Evolutionary conservation across 2,888 invertebrate species (phyloP), one percentile per base, ranked within the genome.

Genomic region (Caenorhabditis angaria): DNA sequence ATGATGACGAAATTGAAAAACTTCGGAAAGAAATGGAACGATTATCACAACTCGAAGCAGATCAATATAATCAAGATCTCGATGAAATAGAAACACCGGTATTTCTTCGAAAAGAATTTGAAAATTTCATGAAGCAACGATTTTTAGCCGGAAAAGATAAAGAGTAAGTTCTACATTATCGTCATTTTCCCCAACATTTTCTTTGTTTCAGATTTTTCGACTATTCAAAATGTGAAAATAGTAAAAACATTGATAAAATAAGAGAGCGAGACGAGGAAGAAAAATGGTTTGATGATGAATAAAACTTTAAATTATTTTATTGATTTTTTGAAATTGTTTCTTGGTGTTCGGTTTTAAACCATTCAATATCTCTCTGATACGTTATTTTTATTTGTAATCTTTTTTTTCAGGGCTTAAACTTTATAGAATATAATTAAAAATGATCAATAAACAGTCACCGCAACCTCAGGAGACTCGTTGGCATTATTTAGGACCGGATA

Each of bases 231-330:
- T 72, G 67, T 32, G n/a, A 56, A 27, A 80, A 77, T 51, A 32
- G 59, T 8, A 64, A 75, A 55, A 48, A 74, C 18, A 53, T 51
- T 8, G 78, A 82, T 56, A 69, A 61, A 3, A 81, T 83, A 20
- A 60, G 68, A 28, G 83, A 83, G 50, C 70, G 78, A 32, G 85
- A 85, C 50, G 61, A 75, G 20, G 84, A 85, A 66, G 85, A 85
- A 35, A 74, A 70, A 2, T 85, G 84, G 78, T 85, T 85, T 70
- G 85, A 83, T 62, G 80, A 81, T 8, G 83, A 71, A 59, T 65
- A 55, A 66, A 35, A 58, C 22, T 58, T 57, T 22, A 20, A 35
- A 35, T 22, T 8, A 35, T 32, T 18, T 28, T 35, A 12, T 22
- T 56, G 1, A 56, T 25, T 35, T 35, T 56, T 55, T 8, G 4